phyloP scores from a whole-genome alignment of 2,797 vertebrate genomes.

The Meda fulgida region DNA sequence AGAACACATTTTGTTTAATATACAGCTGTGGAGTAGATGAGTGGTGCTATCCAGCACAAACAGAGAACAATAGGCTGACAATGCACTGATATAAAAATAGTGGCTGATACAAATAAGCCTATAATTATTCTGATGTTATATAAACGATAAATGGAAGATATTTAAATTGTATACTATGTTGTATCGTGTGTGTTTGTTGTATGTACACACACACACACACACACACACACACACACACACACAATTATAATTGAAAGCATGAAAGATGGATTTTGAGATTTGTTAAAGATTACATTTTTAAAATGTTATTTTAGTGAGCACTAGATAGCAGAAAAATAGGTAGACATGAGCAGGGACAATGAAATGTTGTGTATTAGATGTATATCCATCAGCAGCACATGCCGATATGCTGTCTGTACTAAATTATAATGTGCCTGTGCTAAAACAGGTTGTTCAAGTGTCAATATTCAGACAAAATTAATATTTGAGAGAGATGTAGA shows the following conservation, averaged over 20 bases:
- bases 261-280: not conserved
- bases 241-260: not conserved
- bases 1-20: not conserved
- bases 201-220: too few species aligned
- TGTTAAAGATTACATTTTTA: not conserved
- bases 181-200: too few species aligned
- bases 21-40: not conserved
- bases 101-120: not conserved
- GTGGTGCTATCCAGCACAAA: not conserved
- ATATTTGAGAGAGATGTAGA: not conserved
- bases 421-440: not conserved
- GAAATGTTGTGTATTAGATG: not conserved
- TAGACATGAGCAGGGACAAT: not conserved
- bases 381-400: not conserved
- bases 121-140: not conserved
- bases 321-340: not conserved
- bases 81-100: not conserved
- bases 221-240: too few species aligned
- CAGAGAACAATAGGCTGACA: not conserved
- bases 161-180: not conserved
- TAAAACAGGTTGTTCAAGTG: not conserved
- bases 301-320: not conserved
- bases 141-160: not conserved
- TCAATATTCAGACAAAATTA: not conserved
- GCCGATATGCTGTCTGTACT: not conserved